These are phyloP conservation scores for Lithosia quadra DNA, from an alignment of 2,888 invertebrate species.

Conservation along the genomic window DNA sequence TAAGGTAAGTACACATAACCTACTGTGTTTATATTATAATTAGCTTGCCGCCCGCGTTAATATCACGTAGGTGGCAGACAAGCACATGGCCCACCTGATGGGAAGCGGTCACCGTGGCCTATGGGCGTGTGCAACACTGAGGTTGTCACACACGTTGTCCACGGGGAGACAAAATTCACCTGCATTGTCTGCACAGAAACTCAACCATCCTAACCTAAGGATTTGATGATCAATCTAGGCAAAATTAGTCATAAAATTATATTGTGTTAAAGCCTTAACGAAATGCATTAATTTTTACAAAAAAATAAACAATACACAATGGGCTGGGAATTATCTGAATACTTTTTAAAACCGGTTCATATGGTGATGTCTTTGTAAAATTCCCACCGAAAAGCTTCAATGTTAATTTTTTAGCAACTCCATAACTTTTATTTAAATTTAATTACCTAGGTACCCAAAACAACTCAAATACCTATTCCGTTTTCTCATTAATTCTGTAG, in stretches of 20 bases:
- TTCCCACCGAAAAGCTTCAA: not conserved
- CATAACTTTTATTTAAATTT: not conserved
- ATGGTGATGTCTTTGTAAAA: slow-evolving; percentile 9
- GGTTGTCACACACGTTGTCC: no score
- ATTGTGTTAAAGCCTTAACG: no score
- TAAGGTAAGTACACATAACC: slow-evolving; percentile 21
- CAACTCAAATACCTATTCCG: not conserved
- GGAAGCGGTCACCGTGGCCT: no score
- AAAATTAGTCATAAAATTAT: no score
- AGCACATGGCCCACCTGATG: no score
- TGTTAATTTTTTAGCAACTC: not conserved
- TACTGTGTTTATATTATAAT: slow-evolving; percentile 21
- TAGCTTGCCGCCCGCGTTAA: no score
- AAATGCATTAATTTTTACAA: slow-evolving; percentile 4
- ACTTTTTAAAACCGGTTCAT: slow-evolving; percentile 8
- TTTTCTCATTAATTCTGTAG: not conserved
- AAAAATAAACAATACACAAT: not conserved
- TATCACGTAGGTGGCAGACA: no score
- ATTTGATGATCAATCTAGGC: no score
- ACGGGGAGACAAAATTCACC: no score
- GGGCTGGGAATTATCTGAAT: not conserved
- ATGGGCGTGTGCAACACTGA: no score
- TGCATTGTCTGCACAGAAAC: no score
- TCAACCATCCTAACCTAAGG: no score
- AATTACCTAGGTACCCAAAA: not conserved